Evolutionary conservation across 2,797 vertebrate species (phyloP).

Genomic region (Artibeus lituratus): DNA sequence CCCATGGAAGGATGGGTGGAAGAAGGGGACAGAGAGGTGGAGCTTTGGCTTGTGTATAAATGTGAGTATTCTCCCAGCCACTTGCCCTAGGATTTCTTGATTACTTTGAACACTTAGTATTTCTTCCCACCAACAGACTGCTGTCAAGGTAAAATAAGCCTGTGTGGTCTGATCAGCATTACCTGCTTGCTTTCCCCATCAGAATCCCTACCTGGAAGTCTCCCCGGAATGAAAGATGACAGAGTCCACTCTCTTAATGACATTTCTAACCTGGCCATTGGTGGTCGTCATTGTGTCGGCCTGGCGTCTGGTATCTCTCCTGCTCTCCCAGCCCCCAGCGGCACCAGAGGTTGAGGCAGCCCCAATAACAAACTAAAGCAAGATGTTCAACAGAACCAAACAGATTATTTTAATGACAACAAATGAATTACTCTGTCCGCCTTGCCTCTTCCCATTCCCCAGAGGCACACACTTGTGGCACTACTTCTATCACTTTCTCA

Average conservation of each 20-base stretch:
- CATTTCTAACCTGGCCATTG: not conserved
- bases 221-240: not conserved
- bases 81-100: not conserved
- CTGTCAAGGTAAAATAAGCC: not conserved
- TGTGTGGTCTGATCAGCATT: too few relatives aligned
- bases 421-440: not conserved
- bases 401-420: not conserved
- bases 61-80: not conserved
- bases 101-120: not conserved
- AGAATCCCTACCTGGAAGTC: not conserved
- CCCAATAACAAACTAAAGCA: not conserved
- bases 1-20: not conserved
- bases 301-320: not conserved
- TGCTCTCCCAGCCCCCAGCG: too few relatives aligned
- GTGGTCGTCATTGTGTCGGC: fast-evolving
- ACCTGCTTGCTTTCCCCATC: not conserved
- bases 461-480: not conserved
- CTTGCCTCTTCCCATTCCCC: not conserved
- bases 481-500: not conserved
- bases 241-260: not conserved
- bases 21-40: not conserved
- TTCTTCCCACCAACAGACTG: not conserved
- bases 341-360: not conserved
- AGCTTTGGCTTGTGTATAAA: not conserved
- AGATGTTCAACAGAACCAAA: not conserved